Conservation (phyloP, 2,888 invertebrate species). For the Anaspis maculata region DNA sequence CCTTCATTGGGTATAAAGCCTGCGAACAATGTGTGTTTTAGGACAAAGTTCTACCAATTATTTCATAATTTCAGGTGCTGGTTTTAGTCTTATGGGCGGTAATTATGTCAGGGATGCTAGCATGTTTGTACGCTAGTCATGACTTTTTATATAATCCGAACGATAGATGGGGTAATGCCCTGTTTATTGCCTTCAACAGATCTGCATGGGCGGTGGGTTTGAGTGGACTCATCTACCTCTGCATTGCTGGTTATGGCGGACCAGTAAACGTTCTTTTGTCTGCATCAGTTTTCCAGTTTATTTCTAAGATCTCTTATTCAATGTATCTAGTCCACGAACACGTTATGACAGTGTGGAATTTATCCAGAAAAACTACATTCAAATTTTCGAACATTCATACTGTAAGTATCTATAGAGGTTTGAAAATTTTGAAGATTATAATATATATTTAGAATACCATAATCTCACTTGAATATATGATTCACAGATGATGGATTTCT, state of each 20-base stretch:
- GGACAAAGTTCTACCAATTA: too few species aligned
- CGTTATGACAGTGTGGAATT: conserved; percentile 4
- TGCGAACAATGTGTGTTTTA: too few species aligned
- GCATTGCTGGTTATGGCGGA: conserved; percentile 5
- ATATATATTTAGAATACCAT: not conserved
- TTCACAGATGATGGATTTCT: conserved; percentile 9
- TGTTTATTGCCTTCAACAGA: conserved; percentile 6
- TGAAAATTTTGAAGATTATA: too few species aligned
- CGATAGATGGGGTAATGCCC: conserved; percentile 4
- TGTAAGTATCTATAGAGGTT: too few species aligned
- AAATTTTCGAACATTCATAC: conserved; percentile 5
- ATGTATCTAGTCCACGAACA: conserved; percentile 12
- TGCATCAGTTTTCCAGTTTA: conserved; percentile 11
- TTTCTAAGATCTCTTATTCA: conserved; percentile 11
- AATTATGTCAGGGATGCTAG: not conserved
- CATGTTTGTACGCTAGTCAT: not conserved
- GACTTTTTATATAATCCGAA: not conserved
- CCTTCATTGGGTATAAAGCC: too few species aligned
- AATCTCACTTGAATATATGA: not conserved
- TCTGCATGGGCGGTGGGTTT: conserved; percentile 7
- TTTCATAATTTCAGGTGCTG: too few species aligned
- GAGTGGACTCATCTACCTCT: conserved; percentile 5
- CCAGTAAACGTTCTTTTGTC: conserved; percentile 11
- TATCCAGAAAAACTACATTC: conserved; percentile 3
- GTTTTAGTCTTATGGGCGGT: not conserved